Base-by-base conservation (phyloP, 2,888 invertebrate species). In the Melitaea athalia region DNA sequence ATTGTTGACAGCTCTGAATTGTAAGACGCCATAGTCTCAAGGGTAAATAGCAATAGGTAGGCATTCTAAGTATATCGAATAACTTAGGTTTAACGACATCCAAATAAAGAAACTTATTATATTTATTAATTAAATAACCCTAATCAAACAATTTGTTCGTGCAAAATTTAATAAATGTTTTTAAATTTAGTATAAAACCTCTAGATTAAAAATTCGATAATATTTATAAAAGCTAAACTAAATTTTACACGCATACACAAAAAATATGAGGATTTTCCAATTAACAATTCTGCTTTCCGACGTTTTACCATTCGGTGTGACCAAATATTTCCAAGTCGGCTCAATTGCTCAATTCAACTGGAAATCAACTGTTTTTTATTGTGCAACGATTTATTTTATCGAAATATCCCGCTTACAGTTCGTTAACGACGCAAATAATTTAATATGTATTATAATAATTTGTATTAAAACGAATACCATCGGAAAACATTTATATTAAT, bases 361-460 rank as follows among this genome's bases (percentile, higher is more conserved):
- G 79, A 77, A 79, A 77, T 80, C 71, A 75, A 71, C 74, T 75
- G 75, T 75, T 79, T 77, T 83, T 81, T 84, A 81, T 79, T 77
- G 75, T 76, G 75, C 75, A 72, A 78, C 78, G 77, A 80, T 85
- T 83, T 83, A 85, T 82, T 85, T 85, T 83, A 84, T 84, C 79
- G 77, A 80, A 84, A 86, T 85, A 73, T 79, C 70, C 69, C 74
- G 74, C 75, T 78, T 74, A 79, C 81, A 82, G 81, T 85, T 87
- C 81, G 83, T 87, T 87, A 85, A 77, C 72, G 72, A 42, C 62
- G 72, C 69, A 63, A 59, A 72, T 45, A 17, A 52, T 24, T 52
- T 17, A 12, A 52, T 52, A 50, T 15, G 17, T 10, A 50, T 10
- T 15, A 17, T 5, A 7, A 50, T 50, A 17, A 17, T 50, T 17